Evolutionary conservation across 2,113 vertebrate genomes (phyloP).

Genomic region (Gulo gulo): DNA sequence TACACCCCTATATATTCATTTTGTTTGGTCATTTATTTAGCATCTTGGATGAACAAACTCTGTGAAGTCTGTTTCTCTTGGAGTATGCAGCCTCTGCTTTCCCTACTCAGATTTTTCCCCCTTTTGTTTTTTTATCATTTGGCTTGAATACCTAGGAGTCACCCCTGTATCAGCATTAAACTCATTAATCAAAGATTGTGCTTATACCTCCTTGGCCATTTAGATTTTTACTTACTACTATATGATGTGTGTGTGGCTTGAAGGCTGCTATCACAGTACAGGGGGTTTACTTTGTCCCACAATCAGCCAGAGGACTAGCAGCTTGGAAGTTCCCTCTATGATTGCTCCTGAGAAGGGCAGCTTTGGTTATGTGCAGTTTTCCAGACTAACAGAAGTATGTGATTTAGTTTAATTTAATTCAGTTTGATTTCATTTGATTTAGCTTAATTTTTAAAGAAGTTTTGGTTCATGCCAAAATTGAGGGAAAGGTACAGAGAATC

Average conservation of each 20-base stretch:
- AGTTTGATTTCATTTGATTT: not conserved
- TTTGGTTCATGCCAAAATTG: not conserved
- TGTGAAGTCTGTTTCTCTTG: not conserved
- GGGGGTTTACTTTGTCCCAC: not conserved
- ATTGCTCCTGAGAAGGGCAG: not conserved
- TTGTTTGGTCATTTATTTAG: not conserved
- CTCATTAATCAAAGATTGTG: not conserved
- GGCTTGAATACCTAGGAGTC: not conserved
- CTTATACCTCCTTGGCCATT: not conserved
- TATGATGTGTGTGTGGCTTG: not conserved
- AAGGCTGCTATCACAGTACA: not conserved
- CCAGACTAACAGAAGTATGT: not conserved
- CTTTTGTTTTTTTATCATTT: conserved; percentile 15
- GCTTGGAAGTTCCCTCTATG: not conserved
- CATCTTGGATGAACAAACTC: not conserved
- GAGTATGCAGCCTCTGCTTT: not conserved
- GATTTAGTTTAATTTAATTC: not conserved
- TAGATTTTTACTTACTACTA: not conserved
- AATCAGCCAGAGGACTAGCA: not conserved
- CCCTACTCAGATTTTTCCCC: not conserved
- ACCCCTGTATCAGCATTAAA: not conserved
- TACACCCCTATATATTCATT: not conserved
- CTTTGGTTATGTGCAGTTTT: not conserved
- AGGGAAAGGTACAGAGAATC: not conserved
- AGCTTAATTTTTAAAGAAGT: not conserved